Conservation (phyloP, 1,140 invertebrate species). For the Cotesia glomerata region DNA sequence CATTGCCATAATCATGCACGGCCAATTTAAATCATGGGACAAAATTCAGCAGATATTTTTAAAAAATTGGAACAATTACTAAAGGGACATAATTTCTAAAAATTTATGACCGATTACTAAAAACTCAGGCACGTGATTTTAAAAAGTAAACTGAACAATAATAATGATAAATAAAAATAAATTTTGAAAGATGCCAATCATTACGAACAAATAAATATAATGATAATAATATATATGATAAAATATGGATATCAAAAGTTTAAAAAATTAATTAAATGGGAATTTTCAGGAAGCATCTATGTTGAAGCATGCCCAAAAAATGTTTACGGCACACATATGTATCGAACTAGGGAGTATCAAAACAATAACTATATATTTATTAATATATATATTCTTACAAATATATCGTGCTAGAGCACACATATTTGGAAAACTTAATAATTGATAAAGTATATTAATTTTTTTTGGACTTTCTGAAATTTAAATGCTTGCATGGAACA, state of each 20-base stretch:
- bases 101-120: constrained; percentile 10
- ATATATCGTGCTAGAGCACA: neutral
- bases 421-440: no score
- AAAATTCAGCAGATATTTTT: no score
- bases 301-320: constrained; percentile 62
- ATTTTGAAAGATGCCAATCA: constrained; percentile 63
- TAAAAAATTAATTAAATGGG: constrained; percentile 42
- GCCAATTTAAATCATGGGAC: no score
- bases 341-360: constrained; percentile 32
- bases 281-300: constrained; percentile 58
- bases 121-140: constrained; percentile 29
- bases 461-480: no score
- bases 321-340: constrained; percentile 56
- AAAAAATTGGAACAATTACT: no score
- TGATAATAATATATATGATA: constrained; percentile 1
- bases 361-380: neutral
- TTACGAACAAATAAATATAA: constrained; percentile 22
- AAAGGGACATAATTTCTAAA: no score
- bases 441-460: no score
- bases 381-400: constrained; percentile 15
- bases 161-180: constrained; percentile 37
- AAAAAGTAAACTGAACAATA: constrained; percentile 14
- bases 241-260: constrained; percentile 34
- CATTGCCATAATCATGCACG: no score
- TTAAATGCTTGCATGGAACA: no score